These are phyloP conservation scores for Pangasius mekongensis DNA, from an alignment of 2,797 vertebrate species.

Conservation along the genomic window DNA sequence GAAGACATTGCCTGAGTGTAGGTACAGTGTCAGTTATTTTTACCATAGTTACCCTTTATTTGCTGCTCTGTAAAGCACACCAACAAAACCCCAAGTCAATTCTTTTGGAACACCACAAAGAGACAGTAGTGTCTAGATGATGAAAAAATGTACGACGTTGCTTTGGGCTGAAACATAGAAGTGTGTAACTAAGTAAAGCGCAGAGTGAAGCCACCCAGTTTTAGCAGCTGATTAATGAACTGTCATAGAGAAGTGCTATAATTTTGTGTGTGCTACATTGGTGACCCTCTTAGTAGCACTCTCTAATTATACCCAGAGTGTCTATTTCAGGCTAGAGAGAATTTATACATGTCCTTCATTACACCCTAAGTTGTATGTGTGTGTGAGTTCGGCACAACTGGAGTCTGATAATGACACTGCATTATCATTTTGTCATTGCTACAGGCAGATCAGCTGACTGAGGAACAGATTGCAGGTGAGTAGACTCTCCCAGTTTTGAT, in stretches of 20 bases:
- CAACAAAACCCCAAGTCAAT: neutral
- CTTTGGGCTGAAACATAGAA: conserved; percentile 29
- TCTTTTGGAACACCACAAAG: neutral
- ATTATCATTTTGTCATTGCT: conserved; percentile 30
- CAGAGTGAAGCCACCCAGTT: conserved; percentile 28
- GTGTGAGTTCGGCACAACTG: conserved; percentile 30
- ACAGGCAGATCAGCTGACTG: conserved; percentile 91
- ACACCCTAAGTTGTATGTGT: conserved; percentile 68
- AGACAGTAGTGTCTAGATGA: neutral
- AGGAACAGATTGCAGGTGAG: conserved; percentile 92
- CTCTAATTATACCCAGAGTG: conserved; percentile 79
- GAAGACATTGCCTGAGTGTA: neutral
- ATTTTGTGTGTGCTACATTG: conserved; percentile 79
- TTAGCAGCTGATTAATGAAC: conserved; percentile 55
- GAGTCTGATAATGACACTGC: conserved; percentile 39
- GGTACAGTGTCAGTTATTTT: neutral
- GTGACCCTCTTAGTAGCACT: conserved; percentile 76
- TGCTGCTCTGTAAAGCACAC: neutral
- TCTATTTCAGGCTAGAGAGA: conserved; percentile 75
- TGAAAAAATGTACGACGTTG: neutral
- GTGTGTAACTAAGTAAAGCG: conserved; percentile 25
- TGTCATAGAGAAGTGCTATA: conserved; percentile 59
- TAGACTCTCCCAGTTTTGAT: conserved; percentile 29
- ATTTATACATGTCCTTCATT: conserved; percentile 79
- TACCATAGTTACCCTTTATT: neutral